Conservation (phyloP, 2,113 vertebrate genomes). For the Silurus meridionalis region DNA sequence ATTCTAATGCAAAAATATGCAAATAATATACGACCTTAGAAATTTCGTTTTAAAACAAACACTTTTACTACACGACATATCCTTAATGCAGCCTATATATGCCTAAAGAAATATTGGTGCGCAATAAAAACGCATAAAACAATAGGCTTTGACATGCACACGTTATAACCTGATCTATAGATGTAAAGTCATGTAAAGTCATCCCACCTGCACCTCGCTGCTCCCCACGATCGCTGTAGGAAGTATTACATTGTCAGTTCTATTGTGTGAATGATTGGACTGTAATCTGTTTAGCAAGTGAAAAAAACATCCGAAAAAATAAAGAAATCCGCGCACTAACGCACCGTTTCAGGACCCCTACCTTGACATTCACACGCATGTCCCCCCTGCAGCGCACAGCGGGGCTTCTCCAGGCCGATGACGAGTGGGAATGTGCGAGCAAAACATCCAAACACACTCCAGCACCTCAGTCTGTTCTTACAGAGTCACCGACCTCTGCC, state of each 20-base stretch:
- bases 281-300: conserved; percentile 81
- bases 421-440: conserved; percentile 31
- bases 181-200: neutral
- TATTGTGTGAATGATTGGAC: conserved; percentile 73
- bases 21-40: neutral
- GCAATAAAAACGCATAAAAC: neutral
- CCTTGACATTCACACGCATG: conserved; percentile 63
- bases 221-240: conserved; percentile 69
- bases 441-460: neutral
- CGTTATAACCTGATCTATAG: neutral
- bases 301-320: conserved; percentile 75
- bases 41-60: neutral
- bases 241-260: conserved; percentile 71
- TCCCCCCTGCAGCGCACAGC: conserved; percentile 47
- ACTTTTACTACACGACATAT: neutral
- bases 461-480: neutral
- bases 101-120: neutral
- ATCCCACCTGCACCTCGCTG: conserved; percentile 70
- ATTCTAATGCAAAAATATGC: neutral
- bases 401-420: conserved; percentile 8
- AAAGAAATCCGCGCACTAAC: conserved; percentile 46
- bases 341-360: conserved; percentile 70
- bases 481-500: too few relatives aligned
- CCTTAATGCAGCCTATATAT: neutral
- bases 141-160: neutral